Evolutionary conservation across 2,888 invertebrate genomes (phyloP).

Genomic region (Baccha elongata): DNA sequence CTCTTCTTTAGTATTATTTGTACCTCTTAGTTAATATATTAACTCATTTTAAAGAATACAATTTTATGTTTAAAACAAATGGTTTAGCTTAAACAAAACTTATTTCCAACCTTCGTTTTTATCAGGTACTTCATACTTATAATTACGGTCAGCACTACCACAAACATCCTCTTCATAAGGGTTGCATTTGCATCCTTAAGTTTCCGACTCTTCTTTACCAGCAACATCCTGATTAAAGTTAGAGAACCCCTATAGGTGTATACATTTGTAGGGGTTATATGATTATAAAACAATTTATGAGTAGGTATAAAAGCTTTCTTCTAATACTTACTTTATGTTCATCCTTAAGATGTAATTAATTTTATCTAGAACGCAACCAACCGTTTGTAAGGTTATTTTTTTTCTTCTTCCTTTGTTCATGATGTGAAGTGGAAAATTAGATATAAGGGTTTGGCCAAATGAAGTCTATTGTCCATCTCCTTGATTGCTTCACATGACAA

Average conservation of each 20-base stretch:
- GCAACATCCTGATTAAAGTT: neutral
- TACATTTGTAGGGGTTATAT: constrained; percentile 4
- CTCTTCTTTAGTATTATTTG: too few species aligned
- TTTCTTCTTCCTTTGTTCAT: neutral
- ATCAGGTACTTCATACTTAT: too few species aligned
- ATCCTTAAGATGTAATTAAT: constrained; percentile 36
- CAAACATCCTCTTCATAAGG: too few species aligned
- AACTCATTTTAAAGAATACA: too few species aligned
- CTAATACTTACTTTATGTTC: neutral
- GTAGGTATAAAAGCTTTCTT: constrained; percentile 17
- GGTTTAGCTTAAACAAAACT: too few species aligned
- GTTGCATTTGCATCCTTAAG: too few species aligned
- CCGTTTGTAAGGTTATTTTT: constrained; percentile 14
- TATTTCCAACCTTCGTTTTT: too few species aligned
- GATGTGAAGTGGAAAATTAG: constrained; percentile 16
- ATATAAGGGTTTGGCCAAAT: constrained; percentile 10
- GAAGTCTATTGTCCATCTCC: constrained; percentile 15
- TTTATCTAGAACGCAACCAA: constrained; percentile 36
- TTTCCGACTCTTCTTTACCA: neutral
- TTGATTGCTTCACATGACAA: neutral
- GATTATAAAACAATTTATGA: constrained; percentile 41
- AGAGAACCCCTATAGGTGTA: neutral
- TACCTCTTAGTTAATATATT: too few species aligned
- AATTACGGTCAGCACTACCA: too few species aligned
- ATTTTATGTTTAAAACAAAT: too few species aligned